Evolutionary conservation across 2,797 vertebrate species (phyloP), one percentile per base, ranked within the genome.

Genomic region (Lindbergichthys nudifrons): DNA sequence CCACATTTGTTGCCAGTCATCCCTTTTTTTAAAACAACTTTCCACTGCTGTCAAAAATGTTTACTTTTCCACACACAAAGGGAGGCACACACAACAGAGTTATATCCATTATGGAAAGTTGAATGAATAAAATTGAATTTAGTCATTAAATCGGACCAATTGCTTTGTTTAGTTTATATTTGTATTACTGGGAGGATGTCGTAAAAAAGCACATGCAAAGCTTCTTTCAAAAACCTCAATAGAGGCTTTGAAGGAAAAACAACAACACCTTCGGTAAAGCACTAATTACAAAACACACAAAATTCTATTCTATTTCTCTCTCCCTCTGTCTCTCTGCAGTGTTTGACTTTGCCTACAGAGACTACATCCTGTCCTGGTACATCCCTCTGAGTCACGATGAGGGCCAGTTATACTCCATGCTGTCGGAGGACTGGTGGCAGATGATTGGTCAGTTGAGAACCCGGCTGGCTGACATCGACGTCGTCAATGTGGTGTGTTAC

Each of bases 281-380:
- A 6, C 8, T 36, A 7, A 36, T 66, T 60, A 52, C 30, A 32
- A 26, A 3, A 21, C 4, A 64, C 32, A 36, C 6, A 26, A 42
- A 42, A 2, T n/a, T 1, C 8, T 1, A 61, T 39, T 47, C 1
- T 3, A 8, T 8, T 42, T 41, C 30, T 60, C 26, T 30, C 1
- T 63, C 4, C 23, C 8, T 43, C 10, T 67, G 3, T 9, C 18
- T 47, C n/a, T 42, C 15, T 16, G 1, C 75, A 99, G 98, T 99
- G 87, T 99, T 99, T 71, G 98, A 99, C 95, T 97, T 96, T 83
- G 96, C 95, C 88, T 99, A 98, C 67, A 95, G 97, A 93, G 98
- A 99, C 92, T 99, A 99, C 77, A 93, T 99, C 86, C 93, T 98
- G 81, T 97, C 97, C 58, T 99, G 98, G 98, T 99, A 99, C 71